Conservation (phyloP, 1,140 invertebrate species). For the Drosophila gunungcola region DNA sequence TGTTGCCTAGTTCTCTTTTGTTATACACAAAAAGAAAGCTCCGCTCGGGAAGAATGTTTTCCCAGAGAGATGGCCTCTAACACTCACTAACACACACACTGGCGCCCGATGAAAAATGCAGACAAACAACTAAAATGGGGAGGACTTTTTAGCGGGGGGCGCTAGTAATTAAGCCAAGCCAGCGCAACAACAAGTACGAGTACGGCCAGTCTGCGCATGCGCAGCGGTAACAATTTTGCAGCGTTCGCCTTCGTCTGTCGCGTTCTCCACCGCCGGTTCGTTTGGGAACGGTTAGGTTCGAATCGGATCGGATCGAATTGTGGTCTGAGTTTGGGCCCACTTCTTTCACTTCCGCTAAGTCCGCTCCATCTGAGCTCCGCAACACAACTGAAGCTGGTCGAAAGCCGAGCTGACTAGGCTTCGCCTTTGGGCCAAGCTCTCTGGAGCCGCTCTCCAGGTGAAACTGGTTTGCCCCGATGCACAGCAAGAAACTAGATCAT, state of each 20-base stretch:
- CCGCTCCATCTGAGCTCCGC: conserved; percentile 73
- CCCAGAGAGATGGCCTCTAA: conserved; percentile 60
- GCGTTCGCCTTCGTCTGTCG: conserved; percentile 9
- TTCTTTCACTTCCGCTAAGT: conserved; percentile 32
- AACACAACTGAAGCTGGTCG: conserved; percentile 67
- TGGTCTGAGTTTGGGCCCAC: conserved; percentile 10
- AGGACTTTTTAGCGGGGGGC: neutral
- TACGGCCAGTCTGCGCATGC: conserved; percentile 57
- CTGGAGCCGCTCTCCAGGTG: conserved; percentile 37
- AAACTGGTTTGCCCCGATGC: conserved; percentile 62
- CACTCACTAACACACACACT: conserved; percentile 20
- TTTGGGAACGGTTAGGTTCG: conserved; percentile 29
- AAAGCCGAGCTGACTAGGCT: conserved; percentile 32
- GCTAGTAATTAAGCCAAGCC: conserved; percentile 70
- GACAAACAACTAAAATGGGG: conserved; percentile 74
- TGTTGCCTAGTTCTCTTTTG: conserved; percentile 43
- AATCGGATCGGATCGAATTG: conserved; percentile 8
- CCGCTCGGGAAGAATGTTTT: conserved; percentile 68
- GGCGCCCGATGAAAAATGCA: conserved; percentile 62
- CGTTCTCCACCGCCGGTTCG: conserved; percentile 31
- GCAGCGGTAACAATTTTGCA: conserved; percentile 50
- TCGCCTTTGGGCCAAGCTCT: conserved; percentile 31
- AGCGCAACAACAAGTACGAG: conserved; percentile 52
- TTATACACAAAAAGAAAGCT: conserved; percentile 77
- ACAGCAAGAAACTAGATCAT: conserved; percentile 18